Percentiles rank a stretch among this genome's conserved stretches.
These are phyloP conservation scores for Danaus chrysippus DNA, from an alignment of 2,888 invertebrate species.

Conservation along the genomic window DNA sequence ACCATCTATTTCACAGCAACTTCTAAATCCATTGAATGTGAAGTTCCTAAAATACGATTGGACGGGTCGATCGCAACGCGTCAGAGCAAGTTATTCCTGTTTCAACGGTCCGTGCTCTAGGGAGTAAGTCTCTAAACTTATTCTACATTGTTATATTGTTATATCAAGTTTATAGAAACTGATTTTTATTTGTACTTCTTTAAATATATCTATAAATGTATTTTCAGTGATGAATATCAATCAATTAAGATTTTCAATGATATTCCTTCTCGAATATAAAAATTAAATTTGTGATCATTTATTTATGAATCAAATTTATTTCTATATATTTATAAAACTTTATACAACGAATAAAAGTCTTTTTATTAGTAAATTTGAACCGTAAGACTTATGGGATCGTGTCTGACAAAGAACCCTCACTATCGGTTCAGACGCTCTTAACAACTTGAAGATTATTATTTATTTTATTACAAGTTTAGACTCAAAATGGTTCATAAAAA, in stretches of 20 bases:
- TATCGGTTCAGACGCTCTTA: not conserved
- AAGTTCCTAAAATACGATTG: slow-evolving; percentile 15
- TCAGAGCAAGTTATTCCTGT: slow-evolving; percentile 13
- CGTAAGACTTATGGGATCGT: slow-evolving; percentile 25
- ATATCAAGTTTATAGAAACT: too few relatives aligned
- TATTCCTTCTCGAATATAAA: too few relatives aligned
- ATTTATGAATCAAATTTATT: too few relatives aligned
- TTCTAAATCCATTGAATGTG: slow-evolving; percentile 9
- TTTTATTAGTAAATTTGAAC: slow-evolving; percentile 1
- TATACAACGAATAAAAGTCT: too few relatives aligned
- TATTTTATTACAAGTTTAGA: not conserved
- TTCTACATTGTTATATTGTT: not conserved
- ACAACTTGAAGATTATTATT: not conserved
- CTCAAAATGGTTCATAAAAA: too few relatives aligned
- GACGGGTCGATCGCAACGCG: slow-evolving; percentile 9
- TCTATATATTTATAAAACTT: too few relatives aligned
- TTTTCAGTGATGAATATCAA: too few relatives aligned
- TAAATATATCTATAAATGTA: too few relatives aligned
- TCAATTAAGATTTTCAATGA: too few relatives aligned
- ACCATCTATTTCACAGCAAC: not conserved
- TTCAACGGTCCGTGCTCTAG: slow-evolving; percentile 11
- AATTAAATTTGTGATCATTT: too few relatives aligned
- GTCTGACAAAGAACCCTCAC: not conserved
- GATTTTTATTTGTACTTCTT: too few relatives aligned
- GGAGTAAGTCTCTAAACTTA: slow-evolving; percentile 6